Evolutionary conservation across 2,113 vertebrate species (phyloP).

Genomic region (Nesoenas mayeri): DNA sequence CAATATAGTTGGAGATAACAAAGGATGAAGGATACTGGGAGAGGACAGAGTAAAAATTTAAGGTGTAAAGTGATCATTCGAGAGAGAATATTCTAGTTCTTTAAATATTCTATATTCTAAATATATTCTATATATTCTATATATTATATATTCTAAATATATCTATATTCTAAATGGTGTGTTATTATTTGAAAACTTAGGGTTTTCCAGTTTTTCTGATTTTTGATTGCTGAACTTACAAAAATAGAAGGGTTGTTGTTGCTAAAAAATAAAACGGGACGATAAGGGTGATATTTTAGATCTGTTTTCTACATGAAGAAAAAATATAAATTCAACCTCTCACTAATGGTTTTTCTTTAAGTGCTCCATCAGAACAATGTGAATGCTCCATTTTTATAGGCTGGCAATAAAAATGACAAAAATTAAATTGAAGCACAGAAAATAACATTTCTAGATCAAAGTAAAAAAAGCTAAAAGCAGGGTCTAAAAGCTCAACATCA

Average conservation of each 20-base stretch:
- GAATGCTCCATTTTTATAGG: neutral
- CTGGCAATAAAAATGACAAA: slow-evolving; percentile 27
- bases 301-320: neutral
- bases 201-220: rapidly evolving
- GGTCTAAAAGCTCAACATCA: neutral
- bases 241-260: neutral
- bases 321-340: neutral
- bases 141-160: too few relatives aligned
- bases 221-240: neutral
- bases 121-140: too few relatives aligned
- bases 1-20: neutral
- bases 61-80: neutral
- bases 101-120: neutral
- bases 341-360: neutral
- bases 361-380: neutral
- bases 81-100: neutral
- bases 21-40: neutral
- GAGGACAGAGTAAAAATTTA: neutral
- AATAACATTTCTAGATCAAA: neutral
- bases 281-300: neutral
- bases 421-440: neutral
- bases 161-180: too few relatives aligned
- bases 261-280: neutral
- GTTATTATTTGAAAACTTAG: neutral
- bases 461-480: neutral